A percentile compares a stretch with the other conserved stretches of the same genome.
Evolutionary conservation across 1,140 invertebrate species (phyloP).

Genomic region (Aphidius gifuensis): DNA sequence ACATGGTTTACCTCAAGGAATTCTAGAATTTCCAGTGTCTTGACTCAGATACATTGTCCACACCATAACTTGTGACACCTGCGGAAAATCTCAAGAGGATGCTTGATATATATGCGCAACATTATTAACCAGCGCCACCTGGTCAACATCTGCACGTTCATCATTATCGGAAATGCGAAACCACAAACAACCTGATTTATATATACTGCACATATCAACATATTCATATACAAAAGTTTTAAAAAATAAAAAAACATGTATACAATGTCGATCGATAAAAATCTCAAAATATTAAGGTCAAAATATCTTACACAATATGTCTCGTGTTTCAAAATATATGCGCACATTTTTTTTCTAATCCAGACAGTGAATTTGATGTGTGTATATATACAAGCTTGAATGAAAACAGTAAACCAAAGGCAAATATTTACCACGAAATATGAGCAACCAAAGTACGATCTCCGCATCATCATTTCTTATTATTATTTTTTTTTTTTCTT

Average conservation of each 20-base stretch:
- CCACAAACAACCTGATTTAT: too few species aligned
- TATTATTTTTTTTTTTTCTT: slow-evolving; percentile 3
- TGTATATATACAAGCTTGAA: slow-evolving; percentile 8
- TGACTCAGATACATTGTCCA: slow-evolving; percentile 12
- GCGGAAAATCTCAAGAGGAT: slow-evolving; percentile 20
- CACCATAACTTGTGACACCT: slow-evolving; percentile 18
- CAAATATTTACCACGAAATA: slow-evolving; percentile 28
- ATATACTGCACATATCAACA: too few species aligned
- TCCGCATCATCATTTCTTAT: neutral
- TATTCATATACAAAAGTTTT: too few species aligned
- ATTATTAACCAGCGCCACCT: neutral
- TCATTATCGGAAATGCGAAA: neutral
- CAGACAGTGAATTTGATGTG: neutral
- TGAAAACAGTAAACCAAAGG: slow-evolving; percentile 16
- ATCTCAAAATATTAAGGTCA: too few species aligned
- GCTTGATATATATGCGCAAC: neutral
- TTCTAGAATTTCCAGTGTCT: slow-evolving; percentile 11
- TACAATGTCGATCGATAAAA: too few species aligned
- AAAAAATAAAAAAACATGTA: too few species aligned
- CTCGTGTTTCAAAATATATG: too few species aligned
- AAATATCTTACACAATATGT: too few species aligned
- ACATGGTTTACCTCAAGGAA: slow-evolving; percentile 14
- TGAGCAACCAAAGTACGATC: slow-evolving; percentile 17
- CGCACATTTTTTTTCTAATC: too few species aligned
- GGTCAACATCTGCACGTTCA: neutral